A percentile compares a stretch with the other conserved stretches of the same genome.
Evolutionary conservation across 2,113 vertebrate species (phyloP).

Genomic region (Microtus richardsoni): DNA sequence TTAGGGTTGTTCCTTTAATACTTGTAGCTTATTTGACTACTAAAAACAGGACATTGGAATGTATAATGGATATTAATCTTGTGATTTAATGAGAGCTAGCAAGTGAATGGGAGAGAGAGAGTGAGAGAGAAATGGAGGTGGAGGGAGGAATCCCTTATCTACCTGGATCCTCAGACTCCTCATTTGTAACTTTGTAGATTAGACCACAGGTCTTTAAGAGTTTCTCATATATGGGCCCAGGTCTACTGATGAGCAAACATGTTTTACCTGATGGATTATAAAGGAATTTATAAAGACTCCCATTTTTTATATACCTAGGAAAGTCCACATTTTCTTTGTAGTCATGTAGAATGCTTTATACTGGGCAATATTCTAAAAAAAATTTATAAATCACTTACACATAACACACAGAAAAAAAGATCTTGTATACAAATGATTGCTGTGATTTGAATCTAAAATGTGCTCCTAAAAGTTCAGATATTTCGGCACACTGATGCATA

Average conservation of each 20-base stretch:
- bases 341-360: background rate
- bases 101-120: background rate
- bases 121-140: background rate
- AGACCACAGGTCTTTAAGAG: background rate
- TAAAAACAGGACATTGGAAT: conserved; percentile 49
- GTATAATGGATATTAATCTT: background rate
- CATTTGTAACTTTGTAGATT: conserved; percentile 28
- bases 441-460: background rate
- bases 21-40: conserved; percentile 37
- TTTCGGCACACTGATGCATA: background rate
- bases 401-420: background rate
- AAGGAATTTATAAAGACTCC: conserved; percentile 28
- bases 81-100: background rate
- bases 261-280: conserved; percentile 15
- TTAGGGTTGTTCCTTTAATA: conserved; percentile 48
- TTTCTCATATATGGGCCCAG: background rate
- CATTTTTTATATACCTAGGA: background rate
- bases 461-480: background rate
- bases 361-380: background rate
- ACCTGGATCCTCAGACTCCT: background rate
- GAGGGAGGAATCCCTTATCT: background rate
- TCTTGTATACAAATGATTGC: background rate
- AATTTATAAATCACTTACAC: background rate
- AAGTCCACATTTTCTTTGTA: background rate
- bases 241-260: background rate